Percentiles rank a stretch among this genome's conserved stretches.
Evolutionary conservation across 1,140 invertebrate species (phyloP).

Genomic region (Danaus melanippus): DNA sequence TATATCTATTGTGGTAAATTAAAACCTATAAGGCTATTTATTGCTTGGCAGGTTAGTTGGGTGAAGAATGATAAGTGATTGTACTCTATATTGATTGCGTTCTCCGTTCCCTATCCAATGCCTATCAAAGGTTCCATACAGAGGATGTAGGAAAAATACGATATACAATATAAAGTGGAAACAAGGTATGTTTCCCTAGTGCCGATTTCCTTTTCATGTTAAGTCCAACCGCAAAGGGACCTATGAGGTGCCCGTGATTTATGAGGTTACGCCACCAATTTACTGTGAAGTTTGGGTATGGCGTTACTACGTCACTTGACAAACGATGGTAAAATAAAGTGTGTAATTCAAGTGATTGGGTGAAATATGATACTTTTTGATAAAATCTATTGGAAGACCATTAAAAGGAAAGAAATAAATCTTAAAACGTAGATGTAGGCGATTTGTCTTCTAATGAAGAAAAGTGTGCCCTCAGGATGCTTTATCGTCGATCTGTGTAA

Average conservation of each 20-base stretch:
- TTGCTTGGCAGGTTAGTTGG: constrained; percentile 21
- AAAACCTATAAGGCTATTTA: constrained; percentile 31
- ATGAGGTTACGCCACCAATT: constrained; percentile 23
- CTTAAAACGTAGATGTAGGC: constrained; percentile 41
- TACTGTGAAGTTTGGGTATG: constrained; percentile 9
- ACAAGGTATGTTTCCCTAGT: constrained; percentile 43
- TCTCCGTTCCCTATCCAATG: constrained; percentile 44
- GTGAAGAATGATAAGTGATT: constrained; percentile 47
- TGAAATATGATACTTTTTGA: constrained; percentile 11
- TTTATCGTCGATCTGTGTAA: constrained; percentile 71
- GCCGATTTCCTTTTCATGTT: constrained; percentile 49
- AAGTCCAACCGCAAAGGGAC: constrained; percentile 25
- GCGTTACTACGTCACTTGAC: constrained; percentile 16
- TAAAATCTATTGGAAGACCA: constrained; percentile 33
- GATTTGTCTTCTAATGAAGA: constrained; percentile 70
- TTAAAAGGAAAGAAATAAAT: constrained; percentile 47
- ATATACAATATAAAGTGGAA: constrained; percentile 25
- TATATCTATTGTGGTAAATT: constrained; percentile 30
- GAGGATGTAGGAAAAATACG: constrained; percentile 31
- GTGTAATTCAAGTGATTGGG: constrained; percentile 4
- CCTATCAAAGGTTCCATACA: constrained; percentile 42
- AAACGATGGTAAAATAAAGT: constrained; percentile 9
- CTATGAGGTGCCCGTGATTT: constrained; percentile 46
- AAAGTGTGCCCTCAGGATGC: constrained; percentile 67
- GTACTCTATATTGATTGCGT: constrained; percentile 44